Percentiles rank a stretch among this genome's conserved stretches.
These are phyloP conservation scores for Vanessa tameamea DNA, from an alignment of 1,140 invertebrate genomes.

Conservation along the genomic window DNA sequence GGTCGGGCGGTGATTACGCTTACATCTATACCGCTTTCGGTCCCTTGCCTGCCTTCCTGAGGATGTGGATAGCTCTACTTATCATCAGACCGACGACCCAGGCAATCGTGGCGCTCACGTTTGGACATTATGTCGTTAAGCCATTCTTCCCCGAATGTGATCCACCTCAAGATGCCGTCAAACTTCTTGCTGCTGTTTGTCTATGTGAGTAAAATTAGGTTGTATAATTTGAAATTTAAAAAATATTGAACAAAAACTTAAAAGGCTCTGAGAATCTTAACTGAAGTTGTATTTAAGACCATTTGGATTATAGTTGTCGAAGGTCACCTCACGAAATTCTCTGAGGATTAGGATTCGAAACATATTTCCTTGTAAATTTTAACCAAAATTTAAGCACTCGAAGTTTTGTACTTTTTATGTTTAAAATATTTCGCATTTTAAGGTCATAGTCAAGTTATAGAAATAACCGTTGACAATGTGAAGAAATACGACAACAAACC, in stretches of 20 bases:
- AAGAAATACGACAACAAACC: no score
- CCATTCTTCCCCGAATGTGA: constrained; percentile 90
- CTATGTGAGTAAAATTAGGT: constrained; percentile 84
- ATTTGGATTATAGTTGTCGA: no score
- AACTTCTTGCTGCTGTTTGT: constrained; percentile 87
- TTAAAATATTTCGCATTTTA: no score
- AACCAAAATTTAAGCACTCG: no score
- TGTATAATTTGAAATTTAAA: no score
- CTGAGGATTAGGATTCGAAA: not conserved
- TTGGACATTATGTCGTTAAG: constrained; percentile 89
- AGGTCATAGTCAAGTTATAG: no score
- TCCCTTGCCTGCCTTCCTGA: constrained; percentile 92
- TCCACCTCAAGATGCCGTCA: constrained; percentile 84
- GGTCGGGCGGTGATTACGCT: constrained; percentile 94
- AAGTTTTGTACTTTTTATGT: no score
- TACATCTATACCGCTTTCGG: constrained; percentile 94
- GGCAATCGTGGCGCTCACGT: constrained; percentile 91
- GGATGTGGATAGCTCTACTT: constrained; percentile 92
- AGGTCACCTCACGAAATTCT: no score
- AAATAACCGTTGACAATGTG: no score
- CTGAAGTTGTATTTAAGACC: no score
- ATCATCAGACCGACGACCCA: constrained; percentile 92
- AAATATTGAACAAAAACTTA: no score
- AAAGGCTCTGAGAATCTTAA: no score
- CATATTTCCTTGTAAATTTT: not conserved